Evolutionary conservation across 2,113 vertebrate genomes (phyloP).

Genomic region (Rhinopomastus cyanomelas): DNA sequence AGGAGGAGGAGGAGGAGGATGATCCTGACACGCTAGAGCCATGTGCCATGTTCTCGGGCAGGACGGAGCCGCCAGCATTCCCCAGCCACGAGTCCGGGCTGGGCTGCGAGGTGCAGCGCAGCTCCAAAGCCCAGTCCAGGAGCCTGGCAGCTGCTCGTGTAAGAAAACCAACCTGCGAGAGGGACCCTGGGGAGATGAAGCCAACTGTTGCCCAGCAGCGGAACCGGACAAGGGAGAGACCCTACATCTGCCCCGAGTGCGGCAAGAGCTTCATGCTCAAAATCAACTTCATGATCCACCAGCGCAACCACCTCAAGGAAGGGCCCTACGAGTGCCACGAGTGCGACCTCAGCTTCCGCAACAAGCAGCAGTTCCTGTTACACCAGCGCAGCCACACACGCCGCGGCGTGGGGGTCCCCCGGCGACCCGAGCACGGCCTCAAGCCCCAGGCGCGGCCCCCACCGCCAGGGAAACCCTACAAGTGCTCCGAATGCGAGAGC

Average conservation of each 20-base stretch:
- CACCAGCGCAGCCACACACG: conserved; percentile 80
- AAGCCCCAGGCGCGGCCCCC: conserved; percentile 36
- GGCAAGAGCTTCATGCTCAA: conserved; percentile 81
- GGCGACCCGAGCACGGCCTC: conserved; percentile 68
- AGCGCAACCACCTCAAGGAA: conserved; percentile 81
- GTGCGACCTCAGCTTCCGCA: conserved; percentile 79
- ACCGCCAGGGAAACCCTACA: conserved; percentile 74
- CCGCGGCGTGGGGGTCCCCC: conserved; percentile 63
- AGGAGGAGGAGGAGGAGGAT: conserved; percentile 50
- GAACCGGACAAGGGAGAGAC: conserved; percentile 75
- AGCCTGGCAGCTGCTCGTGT: neutral
- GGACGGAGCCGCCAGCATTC: conserved; percentile 22
- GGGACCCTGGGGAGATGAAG: conserved; percentile 44
- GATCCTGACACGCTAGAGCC: conserved; percentile 69
- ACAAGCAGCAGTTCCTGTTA: conserved; percentile 81
- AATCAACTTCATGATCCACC: conserved; percentile 83
- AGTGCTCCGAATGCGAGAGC: conserved; percentile 81
- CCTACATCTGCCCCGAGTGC: conserved; percentile 79
- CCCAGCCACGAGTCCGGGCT: conserved; percentile 38
- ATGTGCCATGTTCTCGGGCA: conserved; percentile 47
- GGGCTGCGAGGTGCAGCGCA: conserved; percentile 47
- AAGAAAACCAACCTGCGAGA: conserved; percentile 39
- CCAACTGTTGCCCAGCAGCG: conserved; percentile 63
- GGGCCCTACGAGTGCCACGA: conserved; percentile 78
- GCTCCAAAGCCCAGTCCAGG: conserved; percentile 21